Evolutionary conservation across 2,888 invertebrate species (phyloP), one percentile per base, ranked within the genome.

Genomic region (Tubulanus polymorphus): DNA sequence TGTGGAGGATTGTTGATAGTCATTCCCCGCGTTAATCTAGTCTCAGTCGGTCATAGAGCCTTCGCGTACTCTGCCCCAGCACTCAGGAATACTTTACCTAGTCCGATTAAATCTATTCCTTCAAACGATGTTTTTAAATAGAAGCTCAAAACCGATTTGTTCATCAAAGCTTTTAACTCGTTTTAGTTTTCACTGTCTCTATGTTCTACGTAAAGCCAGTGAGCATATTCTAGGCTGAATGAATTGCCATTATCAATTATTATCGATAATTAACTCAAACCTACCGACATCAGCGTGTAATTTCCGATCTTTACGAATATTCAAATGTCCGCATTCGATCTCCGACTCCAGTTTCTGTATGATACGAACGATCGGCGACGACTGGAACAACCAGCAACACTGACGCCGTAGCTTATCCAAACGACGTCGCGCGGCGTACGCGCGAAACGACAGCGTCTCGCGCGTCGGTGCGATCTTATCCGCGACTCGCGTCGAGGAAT

Each of bases 201-300:
- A n/a, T n/a, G n/a, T n/a, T n/a, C n/a, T n/a, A n/a, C n/a, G n/a
- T n/a, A n/a, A n/a, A n/a, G 32, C 32, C 12, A 49, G 28, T 15
- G 41, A 41, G 2, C 35, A 35, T 35, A n/a, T 15, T 35, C 35
- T 35, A 35, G n/a, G 35, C n/a, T 12, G 12, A 35, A 15, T 12
- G 35, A n/a, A 35, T 12, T 35, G 35, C 12, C n/a, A 15, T 35
- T 15, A 15, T 12, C 35, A 12, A 35, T 35, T n/a, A 35, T 15
- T 35, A n/a, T n/a, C 35, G n/a, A 35, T 15, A n/a, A 15, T 12
- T 53, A n/a, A 25, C 46, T 48, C 10, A 45, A 37, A 30, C 70
- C 59, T 63, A 83, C 84, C 89, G 32, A 92, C 83, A 80, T 94
- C 91, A 51, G 89, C 83, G 74, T 91, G 90, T 5, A 93, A 80